A percentile compares a stretch with the other conserved stretches of the same genome.
These are phyloP conservation scores for Acrocephalus arundinaceus DNA, from an alignment of 2,113 vertebrate genomes.

Conservation along the genomic window DNA sequence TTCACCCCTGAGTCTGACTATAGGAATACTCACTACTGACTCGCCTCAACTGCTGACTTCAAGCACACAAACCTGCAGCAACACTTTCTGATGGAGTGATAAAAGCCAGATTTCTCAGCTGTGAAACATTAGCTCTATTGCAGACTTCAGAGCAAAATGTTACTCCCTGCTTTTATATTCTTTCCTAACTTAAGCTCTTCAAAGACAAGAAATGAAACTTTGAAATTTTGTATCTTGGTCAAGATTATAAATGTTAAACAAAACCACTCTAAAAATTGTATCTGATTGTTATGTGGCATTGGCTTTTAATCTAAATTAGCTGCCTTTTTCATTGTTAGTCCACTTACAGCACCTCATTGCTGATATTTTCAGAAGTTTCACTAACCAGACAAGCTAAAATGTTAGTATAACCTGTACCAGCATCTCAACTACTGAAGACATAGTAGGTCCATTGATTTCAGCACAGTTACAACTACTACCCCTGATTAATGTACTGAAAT, in stretches of 20 bases:
- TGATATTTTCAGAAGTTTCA: not conserved
- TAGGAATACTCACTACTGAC: not conserved
- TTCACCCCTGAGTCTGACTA: not conserved
- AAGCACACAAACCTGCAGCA: not conserved
- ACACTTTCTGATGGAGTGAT: not conserved
- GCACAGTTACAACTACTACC: not conserved
- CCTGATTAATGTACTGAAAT: not conserved
- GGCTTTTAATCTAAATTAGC: not conserved
- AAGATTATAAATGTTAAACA: not conserved
- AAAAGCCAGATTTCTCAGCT: not conserved
- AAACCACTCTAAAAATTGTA: not conserved
- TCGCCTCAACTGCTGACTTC: not conserved
- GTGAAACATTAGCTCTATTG: not conserved
- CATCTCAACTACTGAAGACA: not conserved
- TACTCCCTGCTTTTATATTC: not conserved
- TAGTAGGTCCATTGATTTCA: not conserved
- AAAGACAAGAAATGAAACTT: not conserved
- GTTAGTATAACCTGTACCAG: not conserved
- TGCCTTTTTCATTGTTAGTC: not conserved
- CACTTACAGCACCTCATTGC: not conserved
- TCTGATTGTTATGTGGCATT: not conserved
- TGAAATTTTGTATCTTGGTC: not conserved
- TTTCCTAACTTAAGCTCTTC: not conserved
- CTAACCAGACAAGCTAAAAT: not conserved
- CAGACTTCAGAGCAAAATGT: not conserved